These are phyloP conservation scores for Microtus ochrogaster DNA, from an alignment of 2,113 vertebrate genomes.

Conservation along the genomic window DNA sequence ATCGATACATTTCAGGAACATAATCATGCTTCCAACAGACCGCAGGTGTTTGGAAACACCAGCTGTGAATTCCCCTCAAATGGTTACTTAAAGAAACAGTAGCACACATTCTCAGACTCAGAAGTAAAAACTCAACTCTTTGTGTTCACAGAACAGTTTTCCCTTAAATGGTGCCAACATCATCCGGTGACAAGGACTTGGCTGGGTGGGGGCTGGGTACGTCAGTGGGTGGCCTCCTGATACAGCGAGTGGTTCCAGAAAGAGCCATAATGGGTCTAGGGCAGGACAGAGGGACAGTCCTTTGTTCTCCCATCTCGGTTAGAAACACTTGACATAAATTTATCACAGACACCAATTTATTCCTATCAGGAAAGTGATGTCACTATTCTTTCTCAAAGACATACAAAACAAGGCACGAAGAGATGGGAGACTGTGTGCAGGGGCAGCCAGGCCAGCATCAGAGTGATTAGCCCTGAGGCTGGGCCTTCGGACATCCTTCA, in stretches of 20 bases:
- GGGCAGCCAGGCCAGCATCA: neutral
- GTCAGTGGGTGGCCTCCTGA: neutral
- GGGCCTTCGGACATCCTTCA: fast-evolving
- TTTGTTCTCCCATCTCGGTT: neutral
- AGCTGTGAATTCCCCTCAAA: slow-evolving; percentile 9
- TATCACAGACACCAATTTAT: neutral
- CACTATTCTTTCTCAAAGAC: neutral
- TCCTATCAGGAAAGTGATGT: neutral
- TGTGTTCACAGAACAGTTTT: neutral
- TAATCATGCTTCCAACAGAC: slow-evolving; percentile 62
- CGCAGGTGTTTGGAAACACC: slow-evolving; percentile 58
- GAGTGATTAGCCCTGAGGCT: neutral
- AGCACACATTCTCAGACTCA: neutral
- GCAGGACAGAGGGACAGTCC: neutral
- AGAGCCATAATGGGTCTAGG: neutral
- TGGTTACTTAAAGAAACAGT: neutral
- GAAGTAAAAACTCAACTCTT: neutral
- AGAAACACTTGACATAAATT: neutral
- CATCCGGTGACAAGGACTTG: neutral
- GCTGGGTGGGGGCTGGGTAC: too few species aligned
- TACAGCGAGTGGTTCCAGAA: fast-evolving
- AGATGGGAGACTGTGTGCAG: neutral
- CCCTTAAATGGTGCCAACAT: neutral
- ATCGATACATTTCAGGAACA: slow-evolving; percentile 43
- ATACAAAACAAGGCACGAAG: neutral